Conservation (phyloP, 2,797 vertebrate species). For the Sebastes kiyomatsui region DNA sequence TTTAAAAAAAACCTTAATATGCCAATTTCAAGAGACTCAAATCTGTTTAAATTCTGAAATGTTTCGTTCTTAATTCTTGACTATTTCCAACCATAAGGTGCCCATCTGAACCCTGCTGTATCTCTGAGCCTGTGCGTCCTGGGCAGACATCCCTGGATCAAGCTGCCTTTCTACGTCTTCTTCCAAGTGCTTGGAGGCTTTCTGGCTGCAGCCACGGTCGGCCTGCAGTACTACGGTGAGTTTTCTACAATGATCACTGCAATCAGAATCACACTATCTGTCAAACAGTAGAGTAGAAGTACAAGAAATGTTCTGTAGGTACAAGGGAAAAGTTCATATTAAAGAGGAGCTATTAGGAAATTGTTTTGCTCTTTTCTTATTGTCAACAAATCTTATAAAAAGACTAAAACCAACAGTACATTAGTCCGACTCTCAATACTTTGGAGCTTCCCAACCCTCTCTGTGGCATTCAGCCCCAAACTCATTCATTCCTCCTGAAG, state of each 20-base stretch:
- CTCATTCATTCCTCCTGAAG: background rate
- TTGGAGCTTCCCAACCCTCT: background rate
- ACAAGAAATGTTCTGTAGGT: too few species aligned
- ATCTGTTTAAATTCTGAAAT: background rate
- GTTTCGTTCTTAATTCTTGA: background rate
- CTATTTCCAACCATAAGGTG: constrained; percentile 76
- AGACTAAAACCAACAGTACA: background rate
- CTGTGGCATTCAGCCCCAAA: background rate
- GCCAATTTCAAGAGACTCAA: background rate
- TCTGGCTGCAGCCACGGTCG: constrained; percentile 82
- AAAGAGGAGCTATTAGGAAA: too few species aligned
- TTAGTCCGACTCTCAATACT: background rate
- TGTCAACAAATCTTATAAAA: background rate
- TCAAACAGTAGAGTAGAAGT: too few species aligned
- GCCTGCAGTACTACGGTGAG: constrained; percentile 87
- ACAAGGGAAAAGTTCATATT: too few species aligned
- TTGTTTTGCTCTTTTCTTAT: too few species aligned
- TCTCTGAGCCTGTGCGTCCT: constrained; percentile 85
- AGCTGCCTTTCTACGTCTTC: constrained; percentile 83
- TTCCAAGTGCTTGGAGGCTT: constrained; percentile 91
- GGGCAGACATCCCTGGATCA: constrained; percentile 84
- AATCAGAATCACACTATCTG: too few species aligned
- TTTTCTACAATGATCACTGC: background rate
- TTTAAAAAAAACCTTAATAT: background rate
- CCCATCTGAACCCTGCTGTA: constrained; percentile 92